A percentile compares a stretch with the other conserved stretches of the same genome.
phyloP scores from a whole-genome alignment of 2,797 vertebrate genomes.

The Halcyon smyrnensis region DNA sequence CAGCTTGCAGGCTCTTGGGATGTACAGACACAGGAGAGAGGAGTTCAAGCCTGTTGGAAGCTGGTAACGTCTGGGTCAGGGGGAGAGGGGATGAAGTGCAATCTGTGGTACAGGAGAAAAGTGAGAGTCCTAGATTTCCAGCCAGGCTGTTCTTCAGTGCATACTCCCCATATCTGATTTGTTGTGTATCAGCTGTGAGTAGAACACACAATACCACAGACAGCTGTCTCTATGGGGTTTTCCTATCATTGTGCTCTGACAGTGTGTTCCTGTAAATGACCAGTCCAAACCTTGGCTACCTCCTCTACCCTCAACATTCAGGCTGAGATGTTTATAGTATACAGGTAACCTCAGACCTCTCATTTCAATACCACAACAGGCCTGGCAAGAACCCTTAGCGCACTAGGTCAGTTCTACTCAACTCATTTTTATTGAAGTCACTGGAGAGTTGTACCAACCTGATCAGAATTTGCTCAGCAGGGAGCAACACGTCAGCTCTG shows the following conservation, averaged over 20 bases:
- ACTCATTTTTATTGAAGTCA: neutral
- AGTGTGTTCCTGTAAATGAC: neutral
- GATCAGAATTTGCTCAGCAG: neutral
- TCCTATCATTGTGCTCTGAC: neutral
- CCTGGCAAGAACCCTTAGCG: neutral
- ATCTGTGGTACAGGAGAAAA: neutral
- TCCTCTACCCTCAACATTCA: neutral
- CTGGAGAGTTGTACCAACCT: neutral
- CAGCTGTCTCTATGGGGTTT: neutral
- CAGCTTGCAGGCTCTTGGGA: constrained; percentile 25
- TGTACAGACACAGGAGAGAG: neutral
- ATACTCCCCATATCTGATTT: neutral
- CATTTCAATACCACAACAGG: neutral
- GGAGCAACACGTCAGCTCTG: neutral
- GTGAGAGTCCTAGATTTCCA: neutral
- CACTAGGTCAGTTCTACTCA: neutral
- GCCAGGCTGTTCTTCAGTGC: neutral
- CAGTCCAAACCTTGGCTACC: neutral
- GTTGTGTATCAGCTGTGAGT: neutral
- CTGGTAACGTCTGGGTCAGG: neutral
- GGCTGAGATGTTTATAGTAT: neutral
- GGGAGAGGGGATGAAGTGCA: neutral
- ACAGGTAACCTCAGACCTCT: neutral
- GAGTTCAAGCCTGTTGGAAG: neutral
- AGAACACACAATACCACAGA: neutral